Percentiles rank a stretch among this genome's conserved stretches.
Conservation (phyloP, 2,113 vertebrate genomes). For the Genyomyrus donnyi region DNA sequence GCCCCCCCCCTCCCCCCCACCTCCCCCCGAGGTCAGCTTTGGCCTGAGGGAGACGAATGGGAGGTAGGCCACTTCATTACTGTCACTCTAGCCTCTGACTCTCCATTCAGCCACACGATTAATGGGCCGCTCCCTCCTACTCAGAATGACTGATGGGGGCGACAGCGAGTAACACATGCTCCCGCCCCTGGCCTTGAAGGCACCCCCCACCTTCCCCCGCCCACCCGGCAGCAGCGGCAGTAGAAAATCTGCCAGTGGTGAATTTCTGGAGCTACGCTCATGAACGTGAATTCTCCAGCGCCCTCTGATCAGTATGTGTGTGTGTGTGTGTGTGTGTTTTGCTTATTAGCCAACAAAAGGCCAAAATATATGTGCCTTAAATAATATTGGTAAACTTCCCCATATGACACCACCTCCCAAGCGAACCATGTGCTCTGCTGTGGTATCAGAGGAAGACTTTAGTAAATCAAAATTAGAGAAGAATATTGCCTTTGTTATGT, state of each 20-base stretch:
- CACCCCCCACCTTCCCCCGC: slow-evolving; percentile 20
- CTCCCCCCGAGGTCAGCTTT: neutral
- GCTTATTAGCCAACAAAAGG: neutral
- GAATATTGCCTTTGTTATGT: neutral
- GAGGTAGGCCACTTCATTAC: slow-evolving; percentile 93
- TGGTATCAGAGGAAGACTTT: neutral
- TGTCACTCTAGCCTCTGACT: slow-evolving; percentile 87
- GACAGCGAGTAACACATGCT: slow-evolving; percentile 67
- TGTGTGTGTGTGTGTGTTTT: neutral
- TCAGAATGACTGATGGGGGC: slow-evolving; percentile 37
- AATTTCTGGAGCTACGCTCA: neutral
- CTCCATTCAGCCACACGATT: slow-evolving; percentile 87
- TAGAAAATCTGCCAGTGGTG: neutral
- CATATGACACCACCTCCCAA: neutral
- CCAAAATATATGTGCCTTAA: neutral
- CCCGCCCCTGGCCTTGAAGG: slow-evolving; percentile 78
- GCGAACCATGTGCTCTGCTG: neutral
- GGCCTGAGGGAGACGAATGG: slow-evolving; percentile 96
- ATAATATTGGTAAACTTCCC: neutral
- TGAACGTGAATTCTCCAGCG: neutral
- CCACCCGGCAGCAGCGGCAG: slow-evolving; percentile 8
- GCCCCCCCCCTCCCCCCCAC: neutral
- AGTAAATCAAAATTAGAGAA: slow-evolving; percentile 7
- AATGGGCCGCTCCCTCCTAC: slow-evolving; percentile 68
- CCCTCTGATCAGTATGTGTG: neutral